Evolutionary conservation across 2,888 invertebrate species (phyloP), one percentile per base, ranked within the genome.

Genomic region (Oxyteleia sp.): DNA sequence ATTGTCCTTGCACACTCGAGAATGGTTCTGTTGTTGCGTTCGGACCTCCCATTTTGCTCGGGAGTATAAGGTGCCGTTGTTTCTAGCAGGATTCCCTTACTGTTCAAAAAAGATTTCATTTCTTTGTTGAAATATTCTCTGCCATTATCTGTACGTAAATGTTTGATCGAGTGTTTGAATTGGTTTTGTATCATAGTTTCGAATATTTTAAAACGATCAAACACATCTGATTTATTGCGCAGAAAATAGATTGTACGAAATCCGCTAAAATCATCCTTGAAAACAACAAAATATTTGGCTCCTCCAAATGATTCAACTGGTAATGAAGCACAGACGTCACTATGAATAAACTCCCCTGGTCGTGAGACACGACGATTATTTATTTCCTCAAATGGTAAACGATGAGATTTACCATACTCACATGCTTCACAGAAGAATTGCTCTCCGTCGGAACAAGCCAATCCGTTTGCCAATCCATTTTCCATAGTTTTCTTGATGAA

Each of bases 381-480:
- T 18, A 16, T 18, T 20, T 11, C 7, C 8, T 4, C 7, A 41
- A 79, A 83, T 1, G 74, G 49, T 8, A 63, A 38, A 59, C 83
- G 72, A 69, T 87, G 87, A 18, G 84, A 45, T 63, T 88, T 88
- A 4, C 87, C 86, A 8, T 83, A 63, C 35, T 81, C 68, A 82
- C 87, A 88, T n/a, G 85, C 23, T 59, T 87, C 87, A 61, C 88
- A 89, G 57, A 86, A 82, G 32, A 88, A 82, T 59, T 64, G 11
- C 16, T 45, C 23, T 83, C 64, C 0, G 45, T 13, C 0, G 61
- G 4, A 4, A 4, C 16, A 10, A 7, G 16, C 1, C 79, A 53
- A 11, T 51, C 38, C n/a, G n/a, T n/a, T n/a, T n/a, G n/a, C n/a
- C n/a, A n/a, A n/a, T n/a, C n/a, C n/a, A n/a, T 72, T 57, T 0